A percentile compares a stretch with the other conserved stretches of the same genome.
Conservation (phyloP, 2,113 vertebrate genomes). For the Apistogramma diplotaenia region DNA sequence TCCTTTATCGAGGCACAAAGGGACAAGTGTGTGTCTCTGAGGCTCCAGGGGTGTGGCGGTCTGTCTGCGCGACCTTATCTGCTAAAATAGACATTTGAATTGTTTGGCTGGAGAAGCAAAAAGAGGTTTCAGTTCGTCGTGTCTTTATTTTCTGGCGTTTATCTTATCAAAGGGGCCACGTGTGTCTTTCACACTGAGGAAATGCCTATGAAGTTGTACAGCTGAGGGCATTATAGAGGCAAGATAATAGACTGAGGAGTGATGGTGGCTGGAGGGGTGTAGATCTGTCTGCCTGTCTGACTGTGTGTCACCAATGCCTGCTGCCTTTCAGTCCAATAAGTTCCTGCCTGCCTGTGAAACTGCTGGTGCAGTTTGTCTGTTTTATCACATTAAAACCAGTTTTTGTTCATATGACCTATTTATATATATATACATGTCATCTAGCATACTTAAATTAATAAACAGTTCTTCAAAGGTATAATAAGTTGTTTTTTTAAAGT, state of each 20-base stretch:
- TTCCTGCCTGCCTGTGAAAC: neutral
- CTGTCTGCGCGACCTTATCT: conserved; percentile 50
- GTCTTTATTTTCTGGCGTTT: conserved; percentile 29
- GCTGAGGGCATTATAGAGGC: conserved; percentile 40
- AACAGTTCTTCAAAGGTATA: too few species aligned
- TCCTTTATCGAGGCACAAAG: conserved; percentile 64
- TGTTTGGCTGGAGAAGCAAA: conserved; percentile 30
- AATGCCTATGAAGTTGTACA: conserved; percentile 32
- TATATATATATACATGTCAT: too few species aligned
- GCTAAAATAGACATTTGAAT: conserved; percentile 37
- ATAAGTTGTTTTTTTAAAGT: too few species aligned
- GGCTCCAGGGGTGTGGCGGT: conserved; percentile 34
- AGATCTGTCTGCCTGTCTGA: conserved; percentile 18
- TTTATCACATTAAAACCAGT: neutral
- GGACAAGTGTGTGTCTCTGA: conserved; percentile 56
- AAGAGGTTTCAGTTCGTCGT: conserved; percentile 4
- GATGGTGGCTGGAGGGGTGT: neutral
- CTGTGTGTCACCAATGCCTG: neutral
- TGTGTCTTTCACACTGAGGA: conserved; percentile 33
- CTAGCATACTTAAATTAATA: too few species aligned
- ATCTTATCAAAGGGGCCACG: conserved; percentile 36
- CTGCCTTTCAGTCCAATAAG: neutral
- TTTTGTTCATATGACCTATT: neutral
- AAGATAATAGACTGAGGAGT: conserved; percentile 29
- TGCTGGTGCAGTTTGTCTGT: neutral